Evolutionary conservation across 2,888 invertebrate genomes (phyloP).

Genomic region (Diaprepes abbreviatus): DNA sequence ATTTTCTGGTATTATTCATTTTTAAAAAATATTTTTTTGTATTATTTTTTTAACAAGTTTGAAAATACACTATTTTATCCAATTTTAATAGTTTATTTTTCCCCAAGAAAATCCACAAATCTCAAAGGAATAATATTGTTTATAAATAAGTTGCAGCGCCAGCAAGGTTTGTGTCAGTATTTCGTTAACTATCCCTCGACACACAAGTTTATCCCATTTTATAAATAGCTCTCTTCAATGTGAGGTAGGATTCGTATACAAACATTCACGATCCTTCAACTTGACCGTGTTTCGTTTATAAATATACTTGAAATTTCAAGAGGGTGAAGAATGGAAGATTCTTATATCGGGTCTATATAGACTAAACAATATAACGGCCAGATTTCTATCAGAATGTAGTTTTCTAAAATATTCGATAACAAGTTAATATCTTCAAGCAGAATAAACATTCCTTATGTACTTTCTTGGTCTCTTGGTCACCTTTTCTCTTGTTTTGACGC

Average conservation of each 20-base stretch:
- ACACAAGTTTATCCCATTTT: constrained; percentile 16
- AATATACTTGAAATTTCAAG: constrained; percentile 38
- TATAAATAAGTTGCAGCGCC: neutral
- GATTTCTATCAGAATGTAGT: neutral
- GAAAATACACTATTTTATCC: too few relatives aligned
- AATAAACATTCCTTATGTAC: too few relatives aligned
- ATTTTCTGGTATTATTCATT: too few relatives aligned
- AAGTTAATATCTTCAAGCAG: too few relatives aligned
- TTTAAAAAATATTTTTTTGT: too few relatives aligned
- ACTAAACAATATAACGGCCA: constrained; percentile 19
- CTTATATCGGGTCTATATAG: constrained; percentile 7
- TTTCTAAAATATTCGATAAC: too few relatives aligned
- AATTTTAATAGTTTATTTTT: too few relatives aligned
- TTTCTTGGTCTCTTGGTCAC: too few relatives aligned
- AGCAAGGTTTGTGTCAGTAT: neutral
- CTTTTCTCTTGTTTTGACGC: too few relatives aligned
- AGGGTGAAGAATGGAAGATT: constrained; percentile 30
- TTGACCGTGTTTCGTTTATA: constrained; percentile 43
- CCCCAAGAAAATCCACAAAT: too few relatives aligned
- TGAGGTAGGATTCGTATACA: constrained; percentile 29
- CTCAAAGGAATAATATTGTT: constrained; percentile 6
- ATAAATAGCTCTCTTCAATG: constrained; percentile 21
- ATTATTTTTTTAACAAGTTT: too few relatives aligned
- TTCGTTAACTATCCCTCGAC: constrained; percentile 5
- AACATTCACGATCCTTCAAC: constrained; percentile 38